Evolutionary conservation across 2,113 vertebrate species (phyloP).

Genomic region (Morone chrysops): DNA sequence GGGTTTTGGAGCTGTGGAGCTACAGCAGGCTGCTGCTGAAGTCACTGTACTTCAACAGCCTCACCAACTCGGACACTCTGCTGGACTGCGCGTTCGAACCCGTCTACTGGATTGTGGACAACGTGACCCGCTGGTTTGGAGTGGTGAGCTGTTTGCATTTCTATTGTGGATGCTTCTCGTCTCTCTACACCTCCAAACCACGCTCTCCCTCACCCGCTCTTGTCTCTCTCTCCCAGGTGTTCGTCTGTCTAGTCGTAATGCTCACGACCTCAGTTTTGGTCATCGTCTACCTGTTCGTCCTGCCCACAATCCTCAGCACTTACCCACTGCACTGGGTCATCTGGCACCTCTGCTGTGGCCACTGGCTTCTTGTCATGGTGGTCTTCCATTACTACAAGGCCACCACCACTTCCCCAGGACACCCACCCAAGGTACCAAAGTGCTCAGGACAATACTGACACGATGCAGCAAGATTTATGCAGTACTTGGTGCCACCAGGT

Average conservation of each 20-base stretch:
- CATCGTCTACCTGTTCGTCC: conserved; percentile 92
- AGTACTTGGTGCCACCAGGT: not conserved
- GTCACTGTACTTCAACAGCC: conserved; percentile 92
- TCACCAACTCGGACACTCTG: conserved; percentile 89
- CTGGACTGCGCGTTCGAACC: conserved; percentile 96
- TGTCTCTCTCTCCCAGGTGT: conserved; percentile 85
- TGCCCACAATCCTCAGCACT: conserved; percentile 90
- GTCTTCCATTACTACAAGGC: conserved; percentile 99
- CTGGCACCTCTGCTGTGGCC: conserved; percentile 93
- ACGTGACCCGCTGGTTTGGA: conserved; percentile 96
- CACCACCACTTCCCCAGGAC: conserved; percentile 90
- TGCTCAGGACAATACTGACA: not conserved
- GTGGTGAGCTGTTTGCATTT: conserved; percentile 86
- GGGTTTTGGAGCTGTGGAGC: conserved; percentile 84
- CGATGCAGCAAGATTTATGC: not conserved
- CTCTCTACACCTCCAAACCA: fast-evolving
- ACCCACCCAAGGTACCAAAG: conserved; percentile 89
- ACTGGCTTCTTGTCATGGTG: conserved; percentile 97
- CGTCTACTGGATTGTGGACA: conserved; percentile 97
- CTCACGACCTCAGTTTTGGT: conserved; percentile 92
- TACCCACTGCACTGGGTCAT: conserved; percentile 88
- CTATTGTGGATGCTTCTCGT: not conserved
- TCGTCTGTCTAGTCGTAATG: conserved; percentile 91
- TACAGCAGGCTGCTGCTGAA: conserved; percentile 89
- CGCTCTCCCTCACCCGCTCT: not conserved